Evolutionary conservation across 2,113 vertebrate species (phyloP), one percentile per base, ranked within the genome.

Genomic region (Oncorhynchus kisutch): DNA sequence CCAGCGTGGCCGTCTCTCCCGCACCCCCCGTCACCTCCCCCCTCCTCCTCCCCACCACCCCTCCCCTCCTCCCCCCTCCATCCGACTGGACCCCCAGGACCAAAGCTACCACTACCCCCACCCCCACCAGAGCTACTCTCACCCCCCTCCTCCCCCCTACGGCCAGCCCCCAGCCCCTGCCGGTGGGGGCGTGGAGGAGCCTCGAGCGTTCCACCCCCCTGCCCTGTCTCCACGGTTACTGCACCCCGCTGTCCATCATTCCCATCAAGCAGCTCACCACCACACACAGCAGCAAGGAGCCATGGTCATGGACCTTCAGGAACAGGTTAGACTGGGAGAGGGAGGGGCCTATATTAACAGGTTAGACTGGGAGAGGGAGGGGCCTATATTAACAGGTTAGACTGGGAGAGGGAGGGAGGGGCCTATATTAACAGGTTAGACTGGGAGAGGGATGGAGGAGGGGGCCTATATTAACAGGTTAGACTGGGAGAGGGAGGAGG

Each of bases 261-360:
- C 39, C 11, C 34, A 39, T 39, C 34, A 65, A 94, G 86, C 45
- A 85, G 86, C 29, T 45, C 72, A 73, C 34, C 71, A 45, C 29
- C 34, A 27, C 24, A 24, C 94, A 95, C 95, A 96, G 77, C 97
- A 98, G 90, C 97, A 96, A 85, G 97, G 96, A 66, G 89, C 96
- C 75, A 90, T 99, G 83, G 94, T 98, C 86, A 94, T 99, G 91
- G 97, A 99, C 89, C 92, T 99, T 73, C 97, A 98, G 29, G 97
- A 99, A 78, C 97, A 97, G 95, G 97, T 99, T 11, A 82, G 16
- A 20, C 4, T 20, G 8, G n/a, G 3, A 31, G 25, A 48, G 45
- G 18, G 25, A 59, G 45, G 25, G 49, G 6, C 9, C 0, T 57
- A 48, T 72, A 20, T 59, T 31, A 31, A 31, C 31, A 31, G 31